Conservation (phyloP, 2,113 vertebrate species). For the Cottus gobio region DNA sequence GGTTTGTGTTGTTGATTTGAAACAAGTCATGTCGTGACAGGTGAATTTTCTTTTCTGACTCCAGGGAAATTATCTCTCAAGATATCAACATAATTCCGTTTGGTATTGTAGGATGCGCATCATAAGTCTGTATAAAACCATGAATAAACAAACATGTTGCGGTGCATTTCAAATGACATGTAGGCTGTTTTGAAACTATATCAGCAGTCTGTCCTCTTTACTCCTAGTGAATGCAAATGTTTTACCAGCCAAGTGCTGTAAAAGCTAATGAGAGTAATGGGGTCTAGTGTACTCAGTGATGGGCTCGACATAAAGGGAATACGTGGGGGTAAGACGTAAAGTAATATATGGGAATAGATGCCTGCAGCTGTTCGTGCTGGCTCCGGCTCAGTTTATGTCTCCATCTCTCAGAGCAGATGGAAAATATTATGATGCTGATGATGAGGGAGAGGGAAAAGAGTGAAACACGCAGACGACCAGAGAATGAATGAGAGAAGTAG, state of each 20-base stretch:
- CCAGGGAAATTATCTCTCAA: slow-evolving; percentile 28
- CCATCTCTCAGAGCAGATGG: slow-evolving; percentile 71
- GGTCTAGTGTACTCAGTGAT: slow-evolving; percentile 69
- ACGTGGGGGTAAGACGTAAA: slow-evolving; percentile 61
- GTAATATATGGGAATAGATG: slow-evolving; percentile 69
- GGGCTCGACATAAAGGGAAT: slow-evolving; percentile 70
- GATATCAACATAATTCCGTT: slow-evolving; percentile 15
- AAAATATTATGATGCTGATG: slow-evolving; percentile 77
- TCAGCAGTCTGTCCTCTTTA: slow-evolving; percentile 46
- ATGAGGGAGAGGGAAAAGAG: slow-evolving; percentile 52
- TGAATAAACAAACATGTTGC: slow-evolving; percentile 41
- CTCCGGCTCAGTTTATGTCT: slow-evolving; percentile 67
- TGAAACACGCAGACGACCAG: slow-evolving; percentile 20
- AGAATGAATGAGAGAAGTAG: slow-evolving; percentile 30
- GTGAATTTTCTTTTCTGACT: slow-evolving; percentile 1
- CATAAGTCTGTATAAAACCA: slow-evolving; percentile 29
- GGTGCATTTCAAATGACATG: slow-evolving; percentile 35
- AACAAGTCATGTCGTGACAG: slow-evolving; percentile 33
- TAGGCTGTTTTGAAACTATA: slow-evolving; percentile 31
- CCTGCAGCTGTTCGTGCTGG: slow-evolving; percentile 73
- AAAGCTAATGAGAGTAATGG: slow-evolving; percentile 79
- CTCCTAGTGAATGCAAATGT: slow-evolving; percentile 67
- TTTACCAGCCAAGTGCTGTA: slow-evolving; percentile 70
- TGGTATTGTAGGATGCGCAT: slow-evolving; percentile 27
- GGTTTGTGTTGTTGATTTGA: slow-evolving; percentile 29